phyloP scores from a whole-genome alignment of 2,888 invertebrate species.

The Plemyria rubiginata region DNA sequence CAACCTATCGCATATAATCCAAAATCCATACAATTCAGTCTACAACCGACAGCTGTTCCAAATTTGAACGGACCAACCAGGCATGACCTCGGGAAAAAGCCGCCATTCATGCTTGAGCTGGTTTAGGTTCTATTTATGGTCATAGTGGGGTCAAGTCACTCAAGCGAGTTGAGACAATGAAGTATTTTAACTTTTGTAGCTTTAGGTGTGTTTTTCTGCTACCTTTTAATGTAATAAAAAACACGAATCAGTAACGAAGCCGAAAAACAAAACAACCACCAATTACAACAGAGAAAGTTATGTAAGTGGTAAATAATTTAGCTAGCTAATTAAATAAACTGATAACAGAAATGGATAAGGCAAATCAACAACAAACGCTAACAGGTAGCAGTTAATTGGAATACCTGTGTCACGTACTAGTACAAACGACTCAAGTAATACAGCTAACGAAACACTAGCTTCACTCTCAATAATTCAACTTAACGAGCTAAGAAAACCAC shows the following conservation, averaged over 20 bases:
- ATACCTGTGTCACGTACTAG: conserved; percentile 8
- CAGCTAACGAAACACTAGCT: conserved; percentile 18
- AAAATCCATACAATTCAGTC: conserved; percentile 26
- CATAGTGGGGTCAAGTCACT: conserved; percentile 49
- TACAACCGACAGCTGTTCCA: conserved; percentile 52
- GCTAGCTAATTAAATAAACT: neutral
- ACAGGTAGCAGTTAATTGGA: conserved; percentile 10
- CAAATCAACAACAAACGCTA: neutral
- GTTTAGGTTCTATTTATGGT: conserved; percentile 51
- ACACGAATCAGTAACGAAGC: neutral
- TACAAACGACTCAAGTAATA: conserved; percentile 22
- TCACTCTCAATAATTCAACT: conserved; percentile 11
- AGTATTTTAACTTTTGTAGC: conserved; percentile 11
- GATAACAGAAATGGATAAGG: neutral
- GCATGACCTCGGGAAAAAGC: conserved; percentile 37
- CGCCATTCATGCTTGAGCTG: conserved; percentile 44
- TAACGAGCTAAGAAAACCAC: conserved; percentile 26
- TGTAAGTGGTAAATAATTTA: neutral
- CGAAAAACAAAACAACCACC: neutral
- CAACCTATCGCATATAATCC: conserved; percentile 21
- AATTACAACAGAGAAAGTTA: neutral
- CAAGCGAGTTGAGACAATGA: conserved; percentile 24
- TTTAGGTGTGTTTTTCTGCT: neutral
- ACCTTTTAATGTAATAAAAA: neutral
- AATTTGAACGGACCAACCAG: conserved; percentile 54